Base-by-base conservation (phyloP, 2,888 invertebrate genomes). In the Euspilapteryx auroguttella region DNA sequence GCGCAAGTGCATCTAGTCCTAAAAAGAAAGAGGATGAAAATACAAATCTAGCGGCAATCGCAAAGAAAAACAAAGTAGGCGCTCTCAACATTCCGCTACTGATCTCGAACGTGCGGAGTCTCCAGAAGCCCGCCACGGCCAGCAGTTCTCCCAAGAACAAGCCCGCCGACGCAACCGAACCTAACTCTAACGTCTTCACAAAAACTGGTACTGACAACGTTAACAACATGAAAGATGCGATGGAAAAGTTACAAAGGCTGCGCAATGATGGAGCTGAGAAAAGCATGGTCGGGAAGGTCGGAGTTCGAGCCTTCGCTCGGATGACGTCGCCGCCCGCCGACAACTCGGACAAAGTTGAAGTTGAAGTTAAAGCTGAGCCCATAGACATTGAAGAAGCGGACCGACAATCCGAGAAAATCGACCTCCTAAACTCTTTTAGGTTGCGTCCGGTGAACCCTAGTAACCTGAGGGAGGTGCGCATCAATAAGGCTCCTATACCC, bases 311-410 rank as follows among this genome's bases (percentile, higher is more conserved):
- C 1, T 75, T 75, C 35, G 75, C 75, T 1, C 49, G 73, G 2
- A 69, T 73, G 56, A 52, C 56, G 27, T 65, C 71, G 28, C 53
- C 58, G 11, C 35, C 35, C 0, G 22, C 14, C 5, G 37, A 42
- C 7, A 28, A 36, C 27, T 32, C 36, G 25, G 48, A 55, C 2
- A 36, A 45, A 24, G 47, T 64, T 2, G 47, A 56, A 34, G 54
- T 73, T 1, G 71, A 73, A 38, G 58, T 75, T 10, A 76, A 77
- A 38, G 39, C 62, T 1, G 75, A 76, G 31, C 71, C 73, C 0
- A 49, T 68, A 7, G 76, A 76, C 10, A 34, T 55, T 0, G 73
- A 73, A 5, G 75, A 76, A 7, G 37, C 45, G 0, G 66, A 66
- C 1, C 39, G 65, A 3, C 59, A 64, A 15, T 39, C 45, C 24